Percentiles rank a stretch among this genome's conserved stretches.
Conservation (phyloP, 2,113 vertebrate species). For the Salminus brasiliensis region DNA sequence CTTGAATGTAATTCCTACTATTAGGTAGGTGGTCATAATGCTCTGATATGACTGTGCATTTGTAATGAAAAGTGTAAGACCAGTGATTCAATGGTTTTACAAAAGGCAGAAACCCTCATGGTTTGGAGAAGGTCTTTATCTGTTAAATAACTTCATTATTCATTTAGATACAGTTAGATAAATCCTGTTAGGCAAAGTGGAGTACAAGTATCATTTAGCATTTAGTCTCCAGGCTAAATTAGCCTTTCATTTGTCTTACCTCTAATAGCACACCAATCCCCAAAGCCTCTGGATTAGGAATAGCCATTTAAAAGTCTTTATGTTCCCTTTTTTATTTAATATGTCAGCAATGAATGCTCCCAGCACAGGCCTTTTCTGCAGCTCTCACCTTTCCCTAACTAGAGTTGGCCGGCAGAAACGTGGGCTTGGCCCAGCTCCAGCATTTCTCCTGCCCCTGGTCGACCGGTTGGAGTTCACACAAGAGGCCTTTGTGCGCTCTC, state of each 20-base stretch:
- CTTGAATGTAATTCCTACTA: too few species aligned
- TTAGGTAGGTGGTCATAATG: neutral
- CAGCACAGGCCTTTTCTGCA: constrained; percentile 32
- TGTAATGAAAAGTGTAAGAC: neutral
- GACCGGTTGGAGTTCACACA: constrained; percentile 67
- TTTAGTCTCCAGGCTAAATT: constrained; percentile 1
- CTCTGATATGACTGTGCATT: neutral
- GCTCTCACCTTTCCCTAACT: constrained; percentile 39
- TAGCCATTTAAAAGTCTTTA: constrained; percentile 5
- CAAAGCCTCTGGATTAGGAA: neutral
- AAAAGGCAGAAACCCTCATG: neutral
- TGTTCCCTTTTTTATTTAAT: constrained; percentile 32
- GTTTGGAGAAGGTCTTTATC: neutral
- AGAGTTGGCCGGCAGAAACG: constrained; percentile 23
- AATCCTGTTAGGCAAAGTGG: constrained; percentile 12
- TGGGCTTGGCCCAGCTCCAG: constrained; percentile 74
- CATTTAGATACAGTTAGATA: neutral
- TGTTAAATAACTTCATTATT: constrained; percentile 12
- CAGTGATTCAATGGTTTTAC: neutral
- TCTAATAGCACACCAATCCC: neutral
- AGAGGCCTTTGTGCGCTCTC: constrained; percentile 76
- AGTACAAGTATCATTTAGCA: too few species aligned
- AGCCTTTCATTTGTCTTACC: neutral
- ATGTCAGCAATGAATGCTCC: constrained; percentile 48
- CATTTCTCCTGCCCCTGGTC: constrained; percentile 66